Conservation (phyloP, 1,140 invertebrate species). For the Pollicipes pollicipes region DNA sequence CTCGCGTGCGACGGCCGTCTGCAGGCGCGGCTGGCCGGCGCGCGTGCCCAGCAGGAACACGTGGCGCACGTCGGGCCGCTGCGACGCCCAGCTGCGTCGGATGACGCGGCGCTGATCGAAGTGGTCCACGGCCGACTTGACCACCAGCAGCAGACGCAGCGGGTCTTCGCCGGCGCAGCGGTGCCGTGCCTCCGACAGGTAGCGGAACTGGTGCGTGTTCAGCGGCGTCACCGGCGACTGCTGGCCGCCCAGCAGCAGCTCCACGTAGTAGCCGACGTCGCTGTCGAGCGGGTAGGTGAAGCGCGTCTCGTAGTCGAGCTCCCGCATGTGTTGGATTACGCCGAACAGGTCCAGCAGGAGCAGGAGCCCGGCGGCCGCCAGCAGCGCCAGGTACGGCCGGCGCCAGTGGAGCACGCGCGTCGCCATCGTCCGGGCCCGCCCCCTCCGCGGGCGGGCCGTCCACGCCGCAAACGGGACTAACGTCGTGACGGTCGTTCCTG, state of each 20-base stretch:
- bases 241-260: background rate
- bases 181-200: background rate
- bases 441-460: too few species aligned
- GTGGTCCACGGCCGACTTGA: conserved; percentile 12
- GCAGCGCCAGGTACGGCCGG: background rate
- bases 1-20: conserved; percentile 20
- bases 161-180: background rate
- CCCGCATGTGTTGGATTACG: background rate
- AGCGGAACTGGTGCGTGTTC: background rate
- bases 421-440: background rate
- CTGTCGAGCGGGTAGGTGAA: background rate
- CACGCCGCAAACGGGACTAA: too few species aligned
- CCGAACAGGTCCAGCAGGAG: background rate
- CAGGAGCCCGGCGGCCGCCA: background rate
- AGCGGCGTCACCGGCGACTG: background rate
- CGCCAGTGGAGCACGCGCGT: background rate
- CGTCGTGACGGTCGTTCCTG: too few species aligned
- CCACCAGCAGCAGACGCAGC: background rate
- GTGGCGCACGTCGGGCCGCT: conserved; percentile 20
- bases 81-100: conserved; percentile 23
- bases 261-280: background rate
- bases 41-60: conserved; percentile 22
- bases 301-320: background rate
- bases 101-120: conserved; percentile 20
- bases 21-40: conserved; percentile 7